phyloP scores from a whole-genome alignment of 2,888 invertebrate species.

The Spodoptera picta region DNA sequence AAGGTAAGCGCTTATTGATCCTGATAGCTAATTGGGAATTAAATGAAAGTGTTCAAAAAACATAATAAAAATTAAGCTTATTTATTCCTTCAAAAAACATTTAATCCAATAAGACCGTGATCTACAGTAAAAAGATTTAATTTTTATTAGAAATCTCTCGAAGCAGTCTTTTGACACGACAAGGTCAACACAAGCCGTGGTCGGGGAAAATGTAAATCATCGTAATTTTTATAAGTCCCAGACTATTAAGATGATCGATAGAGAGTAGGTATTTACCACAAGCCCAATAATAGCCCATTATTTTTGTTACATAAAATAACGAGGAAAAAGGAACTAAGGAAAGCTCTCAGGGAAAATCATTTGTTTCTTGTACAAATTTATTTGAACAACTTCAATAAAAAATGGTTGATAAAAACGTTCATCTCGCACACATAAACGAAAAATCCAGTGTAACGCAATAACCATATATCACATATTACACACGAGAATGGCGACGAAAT shows the following conservation, averaged over 20 bases:
- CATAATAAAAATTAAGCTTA: background rate
- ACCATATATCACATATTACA: conserved; percentile 54
- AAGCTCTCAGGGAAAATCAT: background rate
- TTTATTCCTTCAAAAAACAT: conserved; percentile 12
- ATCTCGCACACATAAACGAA: conserved; percentile 21
- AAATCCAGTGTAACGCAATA: conserved; percentile 37
- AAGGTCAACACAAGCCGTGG: conserved; percentile 20
- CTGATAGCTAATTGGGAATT: too few relatives aligned
- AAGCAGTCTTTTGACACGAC: conserved; percentile 12
- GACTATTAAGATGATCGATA: conserved; percentile 7
- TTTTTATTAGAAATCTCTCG: conserved; percentile 13
- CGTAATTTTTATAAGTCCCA: conserved; percentile 30
- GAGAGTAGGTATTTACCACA: conserved; percentile 11
- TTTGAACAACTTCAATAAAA: conserved; percentile 19
- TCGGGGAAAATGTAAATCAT: conserved; percentile 27
- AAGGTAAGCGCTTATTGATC: too few relatives aligned
- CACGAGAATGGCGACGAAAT: conserved; percentile 41
- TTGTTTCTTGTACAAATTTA: conserved; percentile 9
- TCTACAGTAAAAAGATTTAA: conserved; percentile 20
- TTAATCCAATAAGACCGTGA: conserved; percentile 32
- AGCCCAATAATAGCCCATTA: conserved; percentile 4
- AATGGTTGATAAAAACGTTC: conserved; percentile 1
- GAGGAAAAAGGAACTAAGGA: too few relatives aligned
- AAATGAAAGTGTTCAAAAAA: background rate
- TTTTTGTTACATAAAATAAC: conserved; percentile 1